Conservation (phyloP, 2,888 invertebrate species). For the Napeogenes sylphis region DNA sequence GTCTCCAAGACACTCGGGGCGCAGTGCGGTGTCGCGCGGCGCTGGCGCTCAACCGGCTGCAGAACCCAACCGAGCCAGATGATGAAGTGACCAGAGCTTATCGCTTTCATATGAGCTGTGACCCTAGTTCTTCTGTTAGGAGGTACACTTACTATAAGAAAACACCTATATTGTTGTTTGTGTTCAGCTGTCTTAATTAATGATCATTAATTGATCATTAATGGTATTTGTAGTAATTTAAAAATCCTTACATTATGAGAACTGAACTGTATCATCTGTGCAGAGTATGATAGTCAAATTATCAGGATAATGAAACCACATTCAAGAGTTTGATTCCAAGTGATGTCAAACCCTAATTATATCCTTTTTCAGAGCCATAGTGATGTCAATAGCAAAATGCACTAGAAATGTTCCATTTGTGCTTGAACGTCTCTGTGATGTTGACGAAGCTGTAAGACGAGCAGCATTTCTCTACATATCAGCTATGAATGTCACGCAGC, state of each 20-base stretch:
- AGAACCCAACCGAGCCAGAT: slow-evolving; percentile 85
- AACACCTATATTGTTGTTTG: background rate
- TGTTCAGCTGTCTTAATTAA: no score
- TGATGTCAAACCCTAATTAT: background rate
- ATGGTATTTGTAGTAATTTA: background rate
- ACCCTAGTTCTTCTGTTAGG: slow-evolving; percentile 87
- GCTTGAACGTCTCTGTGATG: slow-evolving; percentile 84
- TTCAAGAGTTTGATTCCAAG: no score
- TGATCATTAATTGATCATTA: no score
- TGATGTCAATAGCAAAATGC: slow-evolving; percentile 85
- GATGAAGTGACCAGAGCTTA: slow-evolving; percentile 87
- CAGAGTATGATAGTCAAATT: no score
- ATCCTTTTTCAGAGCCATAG: slow-evolving; percentile 74
- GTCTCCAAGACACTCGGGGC: slow-evolving; percentile 83
- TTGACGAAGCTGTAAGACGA: slow-evolving; percentile 85
- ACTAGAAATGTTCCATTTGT: slow-evolving; percentile 83
- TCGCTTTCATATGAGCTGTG: slow-evolving; percentile 83
- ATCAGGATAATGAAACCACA: no score
- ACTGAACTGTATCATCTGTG: background rate
- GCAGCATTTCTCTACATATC: slow-evolving; percentile 71
- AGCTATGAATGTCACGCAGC: slow-evolving; percentile 67
- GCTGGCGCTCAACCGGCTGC: slow-evolving; percentile 85
- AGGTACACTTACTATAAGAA: slow-evolving; percentile 43
- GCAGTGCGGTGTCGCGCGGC: slow-evolving; percentile 89
- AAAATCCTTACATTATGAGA: background rate